Conservation (phyloP, 2,797 vertebrate genomes). For the Momotus momota region DNA sequence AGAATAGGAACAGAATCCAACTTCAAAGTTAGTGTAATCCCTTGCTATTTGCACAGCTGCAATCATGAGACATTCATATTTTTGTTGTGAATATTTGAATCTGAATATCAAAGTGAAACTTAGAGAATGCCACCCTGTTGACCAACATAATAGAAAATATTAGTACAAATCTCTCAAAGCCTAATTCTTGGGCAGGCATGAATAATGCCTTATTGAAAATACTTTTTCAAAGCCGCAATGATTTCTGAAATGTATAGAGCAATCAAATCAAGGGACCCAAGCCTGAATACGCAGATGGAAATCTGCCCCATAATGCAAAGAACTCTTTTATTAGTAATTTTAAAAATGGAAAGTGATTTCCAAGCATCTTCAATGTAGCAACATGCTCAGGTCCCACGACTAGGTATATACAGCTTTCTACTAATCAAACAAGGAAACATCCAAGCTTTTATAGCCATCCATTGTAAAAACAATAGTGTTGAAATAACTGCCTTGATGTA, state of each 20-base stretch:
- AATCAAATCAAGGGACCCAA: conserved; percentile 48
- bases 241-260: conserved; percentile 51
- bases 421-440: conserved; percentile 26
- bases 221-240: conserved; percentile 53
- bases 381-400: not conserved
- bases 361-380: not conserved
- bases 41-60: conserved; percentile 65
- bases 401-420: not conserved
- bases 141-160: conserved; percentile 71
- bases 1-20: not conserved
- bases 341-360: conserved; percentile 48
- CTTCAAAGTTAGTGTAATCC: conserved; percentile 57
- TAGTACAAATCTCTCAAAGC: conserved; percentile 57
- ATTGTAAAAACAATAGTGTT: conserved; percentile 29
- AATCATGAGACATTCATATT: conserved; percentile 71
- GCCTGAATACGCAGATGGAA: not conserved
- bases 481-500: conserved; percentile 5
- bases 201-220: conserved; percentile 55
- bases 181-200: conserved; percentile 40
- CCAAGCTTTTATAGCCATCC: not conserved
- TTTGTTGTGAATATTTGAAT: conserved; percentile 69
- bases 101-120: conserved; percentile 65
- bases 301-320: conserved; percentile 29
- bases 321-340: conserved; percentile 24
- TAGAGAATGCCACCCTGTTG: conserved; percentile 64